phyloP scores from a whole-genome alignment of 2,888 invertebrate species.

The Lumbricus terrestris region DNA sequence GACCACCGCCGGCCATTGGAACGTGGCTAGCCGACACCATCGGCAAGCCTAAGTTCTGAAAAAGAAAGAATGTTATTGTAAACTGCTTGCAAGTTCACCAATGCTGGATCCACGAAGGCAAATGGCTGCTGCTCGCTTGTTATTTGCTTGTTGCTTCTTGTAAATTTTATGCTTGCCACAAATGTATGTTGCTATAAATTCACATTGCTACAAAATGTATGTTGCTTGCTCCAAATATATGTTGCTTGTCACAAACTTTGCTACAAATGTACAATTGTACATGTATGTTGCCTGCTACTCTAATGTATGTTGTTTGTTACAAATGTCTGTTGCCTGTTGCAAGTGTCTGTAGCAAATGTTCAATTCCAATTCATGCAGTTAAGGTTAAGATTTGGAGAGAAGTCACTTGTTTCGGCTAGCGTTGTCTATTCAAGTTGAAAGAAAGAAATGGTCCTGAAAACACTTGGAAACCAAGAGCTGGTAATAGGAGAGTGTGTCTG shows the following conservation, averaged over 20 bases:
- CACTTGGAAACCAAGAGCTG: too few relatives aligned
- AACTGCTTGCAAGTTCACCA: not conserved
- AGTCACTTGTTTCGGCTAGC: not conserved
- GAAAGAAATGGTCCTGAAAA: too few relatives aligned
- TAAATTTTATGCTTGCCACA: too few relatives aligned
- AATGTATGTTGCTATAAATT: too few relatives aligned
- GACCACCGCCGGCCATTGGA: not conserved
- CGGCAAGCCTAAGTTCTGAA: not conserved
- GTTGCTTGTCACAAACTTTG: not conserved
- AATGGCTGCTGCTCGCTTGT: not conserved
- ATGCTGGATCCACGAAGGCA: not conserved
- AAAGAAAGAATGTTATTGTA: not conserved
- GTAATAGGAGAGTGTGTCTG: too few relatives aligned
- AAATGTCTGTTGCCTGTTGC: not conserved
- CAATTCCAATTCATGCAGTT: not conserved
- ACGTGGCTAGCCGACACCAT: conserved; percentile 6
- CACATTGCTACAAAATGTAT: too few relatives aligned
- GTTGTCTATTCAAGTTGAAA: not conserved
- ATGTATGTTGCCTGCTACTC: too few relatives aligned
- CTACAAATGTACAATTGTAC: too few relatives aligned
- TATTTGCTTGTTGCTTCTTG: too few relatives aligned
- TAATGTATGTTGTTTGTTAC: too few relatives aligned
- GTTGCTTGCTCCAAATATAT: too few relatives aligned
- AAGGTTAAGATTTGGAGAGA: not conserved
- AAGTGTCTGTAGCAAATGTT: not conserved